Base-by-base conservation (phyloP, 2,888 invertebrate genomes). In the Campoletis raptor region DNA sequence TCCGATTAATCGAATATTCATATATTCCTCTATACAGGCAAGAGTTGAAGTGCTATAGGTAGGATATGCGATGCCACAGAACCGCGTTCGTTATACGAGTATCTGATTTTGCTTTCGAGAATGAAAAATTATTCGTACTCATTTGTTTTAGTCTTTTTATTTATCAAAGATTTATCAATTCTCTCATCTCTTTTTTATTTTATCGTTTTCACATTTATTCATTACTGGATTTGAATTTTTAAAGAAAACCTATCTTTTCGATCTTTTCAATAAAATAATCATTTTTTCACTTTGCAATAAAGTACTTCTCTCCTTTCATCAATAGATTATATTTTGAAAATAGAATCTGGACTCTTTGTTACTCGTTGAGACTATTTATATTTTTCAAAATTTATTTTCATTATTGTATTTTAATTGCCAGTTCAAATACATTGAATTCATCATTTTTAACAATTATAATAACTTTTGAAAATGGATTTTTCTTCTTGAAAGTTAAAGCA, bases 1-100 rank as follows among this genome's bases (percentile, higher is more conserved):
- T 72, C 72, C 64, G 81, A 81, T 40, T 24, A 78, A 79, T 21
- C 67, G n/a, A 72, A 76, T 80, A 70, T 54, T 57, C 66, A 72
- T 69, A 54, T 18, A 69, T 66, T 70, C 67, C 67, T 70, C 9
- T 48, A 24, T 72, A 42, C 52, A 10, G n/a, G 21, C 36, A 21
- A 83, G 66, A 30, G 73, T 36, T 21, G 3, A 37, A 79, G 69
- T 74, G 74, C 18, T 24, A 21, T 83, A 80, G 83, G 82, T 54
- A 80, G 67, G 78, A 52, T 30, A 2, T 48, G 24, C 69, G 42
- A 67, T 48, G 48, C 37, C 67, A 67, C 67, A 57, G 77, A 64
- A 70, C 61, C 8, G 36, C 8, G 21, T 66, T 77, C 24, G 61
- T 81, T 21, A 42, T 57, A 67, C 67, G 48, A 61, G 37, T 48